These are phyloP conservation scores for Mesocentrotus franciscanus DNA, from an alignment of 53 echinoderm and acorn worm genomes.

Conservation along the genomic window DNA sequence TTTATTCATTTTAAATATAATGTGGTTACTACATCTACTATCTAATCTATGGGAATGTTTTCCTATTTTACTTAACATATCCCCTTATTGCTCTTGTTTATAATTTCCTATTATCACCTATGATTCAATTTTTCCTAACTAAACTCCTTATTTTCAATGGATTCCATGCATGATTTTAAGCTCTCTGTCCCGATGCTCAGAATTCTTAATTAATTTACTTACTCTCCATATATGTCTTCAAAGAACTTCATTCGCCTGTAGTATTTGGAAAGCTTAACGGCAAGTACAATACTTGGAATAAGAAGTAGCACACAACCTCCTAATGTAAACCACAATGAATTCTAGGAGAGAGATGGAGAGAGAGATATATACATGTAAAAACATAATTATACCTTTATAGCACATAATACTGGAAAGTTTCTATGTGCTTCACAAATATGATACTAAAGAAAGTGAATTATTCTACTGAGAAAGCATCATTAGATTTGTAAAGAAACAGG, in stretches of 20 bases:
- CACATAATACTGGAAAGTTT: background rate
- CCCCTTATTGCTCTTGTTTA: too few relatives aligned
- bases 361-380: background rate
- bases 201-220: constrained; percentile 4
- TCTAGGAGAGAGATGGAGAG: constrained; percentile 68
- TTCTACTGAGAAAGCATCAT: too few relatives aligned
- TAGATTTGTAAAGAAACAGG: background rate
- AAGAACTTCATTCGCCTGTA: constrained; percentile 81
- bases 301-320: constrained; percentile 87
- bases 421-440: too few relatives aligned
- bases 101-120: background rate
- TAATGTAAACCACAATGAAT: constrained; percentile 87
- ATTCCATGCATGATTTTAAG: background rate
- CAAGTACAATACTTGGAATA: constrained; percentile 88
- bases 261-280: constrained; percentile 92
- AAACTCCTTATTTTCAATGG: background rate
- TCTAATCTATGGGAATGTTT: too few relatives aligned
- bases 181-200: background rate
- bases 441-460: too few relatives aligned
- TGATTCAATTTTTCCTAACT: background rate
- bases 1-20: too few relatives aligned
- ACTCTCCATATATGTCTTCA: constrained; percentile 66
- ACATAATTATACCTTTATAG: too few relatives aligned
- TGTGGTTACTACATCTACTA: too few relatives aligned
- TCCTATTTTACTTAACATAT: too few relatives aligned